A percentile compares a stretch with the other conserved stretches of the same genome.
These are phyloP conservation scores for Scolopax bukidnonensis DNA, from an alignment of 2,797 vertebrate genomes.

Conservation along the genomic window DNA sequence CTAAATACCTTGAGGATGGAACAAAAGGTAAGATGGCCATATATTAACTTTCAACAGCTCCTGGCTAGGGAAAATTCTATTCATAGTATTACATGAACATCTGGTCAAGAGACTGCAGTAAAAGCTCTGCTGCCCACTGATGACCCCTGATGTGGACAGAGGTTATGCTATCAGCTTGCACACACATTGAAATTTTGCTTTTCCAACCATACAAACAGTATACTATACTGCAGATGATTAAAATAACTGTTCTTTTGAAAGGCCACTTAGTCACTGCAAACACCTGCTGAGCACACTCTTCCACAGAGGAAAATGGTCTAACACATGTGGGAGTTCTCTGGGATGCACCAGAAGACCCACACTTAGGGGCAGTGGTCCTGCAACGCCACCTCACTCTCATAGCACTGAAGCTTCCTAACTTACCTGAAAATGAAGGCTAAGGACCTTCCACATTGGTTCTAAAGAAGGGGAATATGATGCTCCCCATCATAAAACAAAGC, in stretches of 20 bases:
- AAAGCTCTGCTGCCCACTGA: background rate
- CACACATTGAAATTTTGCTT: background rate
- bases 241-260: background rate
- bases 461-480: background rate
- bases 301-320: background rate
- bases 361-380: background rate
- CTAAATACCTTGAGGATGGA: background rate
- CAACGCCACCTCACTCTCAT: background rate
- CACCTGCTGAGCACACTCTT: background rate
- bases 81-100: background rate
- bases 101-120: background rate
- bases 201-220: background rate
- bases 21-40: background rate
- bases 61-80: background rate
- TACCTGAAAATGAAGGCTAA: background rate
- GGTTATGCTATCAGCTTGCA: background rate
- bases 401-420: rapidly evolving
- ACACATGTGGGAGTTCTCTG: background rate
- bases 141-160: background rate
- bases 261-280: background rate
- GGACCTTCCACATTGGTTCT: background rate
- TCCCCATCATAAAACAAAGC: background rate
- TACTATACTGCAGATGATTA: background rate
- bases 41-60: background rate
- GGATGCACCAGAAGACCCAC: background rate